Conservation (phyloP, 2,797 vertebrate species). For the Bryconaethiops microstoma region DNA sequence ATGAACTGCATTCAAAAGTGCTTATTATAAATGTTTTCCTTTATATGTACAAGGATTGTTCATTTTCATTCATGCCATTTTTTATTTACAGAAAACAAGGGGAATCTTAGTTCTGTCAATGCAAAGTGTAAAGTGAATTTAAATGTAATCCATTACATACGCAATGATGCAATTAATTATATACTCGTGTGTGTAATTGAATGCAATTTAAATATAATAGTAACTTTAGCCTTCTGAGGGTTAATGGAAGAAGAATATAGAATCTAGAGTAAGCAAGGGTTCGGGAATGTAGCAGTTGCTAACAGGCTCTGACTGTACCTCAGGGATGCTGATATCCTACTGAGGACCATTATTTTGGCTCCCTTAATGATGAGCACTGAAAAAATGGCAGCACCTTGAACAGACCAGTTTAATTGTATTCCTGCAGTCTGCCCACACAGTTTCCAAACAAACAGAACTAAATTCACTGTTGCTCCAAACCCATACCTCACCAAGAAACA, state of each 20-base stretch:
- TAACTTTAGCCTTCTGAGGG: not conserved
- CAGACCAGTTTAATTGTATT: conserved; percentile 17
- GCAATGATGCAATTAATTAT: too few species aligned
- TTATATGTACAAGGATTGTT: too few species aligned
- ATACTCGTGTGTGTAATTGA: too few species aligned
- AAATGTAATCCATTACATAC: too few species aligned
- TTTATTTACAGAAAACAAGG: too few species aligned
- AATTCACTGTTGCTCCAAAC: not conserved
- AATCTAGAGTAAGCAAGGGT: not conserved
- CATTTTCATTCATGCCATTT: too few species aligned
- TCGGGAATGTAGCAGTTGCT: not conserved
- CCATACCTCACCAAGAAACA: not conserved
- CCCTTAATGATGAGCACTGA: conserved; percentile 16
- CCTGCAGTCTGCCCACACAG: conserved; percentile 8
- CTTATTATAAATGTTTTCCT: too few species aligned
- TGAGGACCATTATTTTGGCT: conserved; percentile 21
- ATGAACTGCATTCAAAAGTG: too few species aligned
- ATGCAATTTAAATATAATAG: not conserved
- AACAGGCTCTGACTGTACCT: conserved; percentile 4
- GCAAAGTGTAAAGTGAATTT: too few species aligned
- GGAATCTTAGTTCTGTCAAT: too few species aligned
- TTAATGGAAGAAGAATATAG: conserved; percentile 5
- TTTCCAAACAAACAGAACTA: not conserved
- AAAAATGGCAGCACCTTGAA: conserved; percentile 22
- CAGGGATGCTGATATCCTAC: conserved; percentile 1